Conservation (phyloP, 1,140 invertebrate genomes). For the Caenorhabditis inopinata region DNA sequence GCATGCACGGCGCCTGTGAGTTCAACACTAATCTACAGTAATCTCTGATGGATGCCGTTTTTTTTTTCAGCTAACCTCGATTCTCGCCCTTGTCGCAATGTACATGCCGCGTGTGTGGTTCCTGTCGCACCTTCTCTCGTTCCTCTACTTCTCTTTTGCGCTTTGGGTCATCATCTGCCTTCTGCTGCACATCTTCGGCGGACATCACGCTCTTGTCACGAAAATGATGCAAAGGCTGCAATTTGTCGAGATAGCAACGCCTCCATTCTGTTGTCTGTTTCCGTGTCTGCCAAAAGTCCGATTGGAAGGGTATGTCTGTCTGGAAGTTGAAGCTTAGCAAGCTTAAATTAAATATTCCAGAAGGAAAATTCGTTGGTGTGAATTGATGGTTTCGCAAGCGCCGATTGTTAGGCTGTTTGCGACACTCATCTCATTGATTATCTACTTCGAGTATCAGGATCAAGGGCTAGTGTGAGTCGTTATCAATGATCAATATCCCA, state of each 20-base stretch:
- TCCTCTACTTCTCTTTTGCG: conserved; percentile 56
- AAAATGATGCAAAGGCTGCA: conserved; percentile 52
- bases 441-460: conserved; percentile 61
- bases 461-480: conserved; percentile 45
- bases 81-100: conserved; percentile 54
- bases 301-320: conserved; percentile 51
- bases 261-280: conserved; percentile 62
- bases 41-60: neutral
- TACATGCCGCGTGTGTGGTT: conserved; percentile 62
- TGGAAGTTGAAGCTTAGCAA: too few species aligned
- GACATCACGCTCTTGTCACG: conserved; percentile 53
- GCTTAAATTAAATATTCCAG: conserved; percentile 26
- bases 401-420: conserved; percentile 55
- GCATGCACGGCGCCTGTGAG: conserved; percentile 56
- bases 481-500: too few species aligned
- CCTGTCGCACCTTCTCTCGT: conserved; percentile 56
- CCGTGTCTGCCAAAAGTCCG: conserved; percentile 60
- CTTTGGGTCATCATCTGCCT: conserved; percentile 62
- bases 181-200: conserved; percentile 58
- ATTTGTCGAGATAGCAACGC: conserved; percentile 54
- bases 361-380: conserved; percentile 54
- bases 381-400: conserved; percentile 61
- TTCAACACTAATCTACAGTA: neutral
- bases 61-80: conserved; percentile 52
- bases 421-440: conserved; percentile 55